Evolutionary conservation across 37 sponge, comb jelly and placozoan species (phyloP), one percentile per base, ranked within the genome.

Genomic region (Amphimedon queenslandica): DNA sequence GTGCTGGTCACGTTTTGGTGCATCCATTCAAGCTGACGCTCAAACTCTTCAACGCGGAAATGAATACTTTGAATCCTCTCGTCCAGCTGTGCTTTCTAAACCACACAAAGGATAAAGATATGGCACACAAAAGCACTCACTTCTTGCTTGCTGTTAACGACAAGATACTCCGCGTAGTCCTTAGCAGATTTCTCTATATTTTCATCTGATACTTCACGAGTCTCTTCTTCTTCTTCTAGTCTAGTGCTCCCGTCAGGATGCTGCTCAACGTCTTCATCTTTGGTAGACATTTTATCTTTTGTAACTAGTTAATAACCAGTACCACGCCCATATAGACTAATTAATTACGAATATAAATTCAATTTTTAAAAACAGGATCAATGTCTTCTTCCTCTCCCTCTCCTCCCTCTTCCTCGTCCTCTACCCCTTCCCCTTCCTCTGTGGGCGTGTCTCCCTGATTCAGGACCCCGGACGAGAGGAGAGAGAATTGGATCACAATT

Each of bases 41-140:
- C 80, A 64, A 89, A 84, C 73, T 89, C 90, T 34, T 89, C 90
- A 21, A 89, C 79, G 25, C 90, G 65, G 28, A 63, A 75, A 43
- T 74, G 69, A 10, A 79, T 73, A 20, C 55, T 74, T 56, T 77
- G 58, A n/a, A 87, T 60, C 29, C 69, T 37, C 6, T 81, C 77
- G 24, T 73, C 80, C 10, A 73, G 21, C 47, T 56, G 63, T 34
- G 64, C 58, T 16, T 72, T 77, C 85, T 84, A 68, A 20, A 69
- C 51, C 8, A 47, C 51, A 47, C 51, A 47, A 47, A 18, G 8
- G 51, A 13, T 47, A 13, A 47, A 47, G 8, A 47, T 13, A 47
- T 16, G 25, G 31, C 16, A 24, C 13, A 8, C 8, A 47, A 8
- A 18, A 47, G 13, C 28, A 68, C 83, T 75, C 35, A 89, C 90